phyloP scores from a whole-genome alignment of 2,113 vertebrate species.

The Hiodon tergisus region DNA sequence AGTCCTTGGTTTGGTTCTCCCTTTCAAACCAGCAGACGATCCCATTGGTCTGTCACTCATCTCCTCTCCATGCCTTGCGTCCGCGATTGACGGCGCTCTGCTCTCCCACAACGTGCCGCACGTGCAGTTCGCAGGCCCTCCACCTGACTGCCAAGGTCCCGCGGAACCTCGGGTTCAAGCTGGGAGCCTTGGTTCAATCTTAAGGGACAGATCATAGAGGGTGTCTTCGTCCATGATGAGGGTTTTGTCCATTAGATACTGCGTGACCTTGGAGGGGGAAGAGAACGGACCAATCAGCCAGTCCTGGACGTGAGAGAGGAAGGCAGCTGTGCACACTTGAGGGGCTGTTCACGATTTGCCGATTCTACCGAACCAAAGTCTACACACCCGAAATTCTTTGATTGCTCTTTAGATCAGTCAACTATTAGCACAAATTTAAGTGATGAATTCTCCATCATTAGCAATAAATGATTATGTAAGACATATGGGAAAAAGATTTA shows the following conservation, averaged over 20 bases:
- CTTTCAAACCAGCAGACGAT: not conserved
- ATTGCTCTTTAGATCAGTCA: no score
- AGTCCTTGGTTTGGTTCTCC: not conserved
- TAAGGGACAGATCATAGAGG: slow-evolving; percentile 90
- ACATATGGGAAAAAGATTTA: no score
- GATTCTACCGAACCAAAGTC: no score
- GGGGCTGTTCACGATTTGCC: not conserved
- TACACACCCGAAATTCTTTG: no score
- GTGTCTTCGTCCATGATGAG: slow-evolving; percentile 96
- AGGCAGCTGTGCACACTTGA: not conserved
- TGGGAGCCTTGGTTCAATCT: slow-evolving; percentile 91
- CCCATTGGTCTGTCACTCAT: slow-evolving; percentile 2
- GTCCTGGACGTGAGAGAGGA: no score
- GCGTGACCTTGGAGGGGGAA: slow-evolving; percentile 75
- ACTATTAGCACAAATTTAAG: no score
- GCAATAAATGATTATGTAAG: no score
- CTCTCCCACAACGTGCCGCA: not conserved
- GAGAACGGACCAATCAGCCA: not conserved
- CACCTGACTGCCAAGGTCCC: slow-evolving; percentile 26
- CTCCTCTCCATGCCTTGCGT: slow-evolving; percentile 12
- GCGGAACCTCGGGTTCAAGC: slow-evolving; percentile 69
- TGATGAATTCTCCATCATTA: no score
- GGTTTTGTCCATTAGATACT: slow-evolving; percentile 91
- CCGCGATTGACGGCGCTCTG: slow-evolving; percentile 3
- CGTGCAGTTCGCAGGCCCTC: slow-evolving; percentile 3